Conservation (phyloP, 2,113 vertebrate genomes). For the Cyprinodon variegatus region DNA sequence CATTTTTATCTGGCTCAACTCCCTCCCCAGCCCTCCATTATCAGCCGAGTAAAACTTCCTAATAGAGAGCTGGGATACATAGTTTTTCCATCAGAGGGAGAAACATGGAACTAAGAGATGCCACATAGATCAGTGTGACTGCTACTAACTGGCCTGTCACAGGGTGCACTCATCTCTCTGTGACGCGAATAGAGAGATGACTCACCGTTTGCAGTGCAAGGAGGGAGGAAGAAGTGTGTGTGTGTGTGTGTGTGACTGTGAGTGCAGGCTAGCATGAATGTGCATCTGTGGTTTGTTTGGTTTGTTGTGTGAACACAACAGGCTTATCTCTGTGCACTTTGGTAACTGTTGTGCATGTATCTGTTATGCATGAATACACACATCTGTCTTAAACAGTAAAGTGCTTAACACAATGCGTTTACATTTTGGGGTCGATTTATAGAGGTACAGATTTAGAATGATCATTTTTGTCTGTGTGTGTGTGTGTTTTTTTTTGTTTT, state of each 20-base stretch:
- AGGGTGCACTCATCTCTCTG: constrained; percentile 77
- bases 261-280: constrained; percentile 11
- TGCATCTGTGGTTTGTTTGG: constrained; percentile 29
- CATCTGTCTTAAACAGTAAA: constrained; percentile 55
- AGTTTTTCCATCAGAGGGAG: constrained; percentile 65
- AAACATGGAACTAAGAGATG: constrained; percentile 69
- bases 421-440: neutral
- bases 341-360: constrained; percentile 20
- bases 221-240: constrained; percentile 48
- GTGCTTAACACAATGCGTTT: constrained; percentile 7
- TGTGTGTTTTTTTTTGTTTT: too few species aligned
- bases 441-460: constrained; percentile 11
- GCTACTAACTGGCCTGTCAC: constrained; percentile 80
- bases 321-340: constrained; percentile 19
- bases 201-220: constrained; percentile 74
- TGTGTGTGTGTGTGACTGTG: constrained; percentile 5
- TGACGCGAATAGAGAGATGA: constrained; percentile 83
- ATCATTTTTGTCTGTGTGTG: constrained; percentile 1
- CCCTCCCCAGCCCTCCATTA: constrained; percentile 46
- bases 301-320: constrained; percentile 36
- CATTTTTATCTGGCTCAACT: constrained; percentile 45
- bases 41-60: constrained; percentile 59
- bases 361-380: constrained; percentile 8
- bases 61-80: constrained; percentile 64
- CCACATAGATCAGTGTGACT: constrained; percentile 72